Percentiles rank a stretch among this genome's conserved stretches.
phyloP scores from a whole-genome alignment of 2,113 vertebrate genomes.

The Pimephales promelas region DNA sequence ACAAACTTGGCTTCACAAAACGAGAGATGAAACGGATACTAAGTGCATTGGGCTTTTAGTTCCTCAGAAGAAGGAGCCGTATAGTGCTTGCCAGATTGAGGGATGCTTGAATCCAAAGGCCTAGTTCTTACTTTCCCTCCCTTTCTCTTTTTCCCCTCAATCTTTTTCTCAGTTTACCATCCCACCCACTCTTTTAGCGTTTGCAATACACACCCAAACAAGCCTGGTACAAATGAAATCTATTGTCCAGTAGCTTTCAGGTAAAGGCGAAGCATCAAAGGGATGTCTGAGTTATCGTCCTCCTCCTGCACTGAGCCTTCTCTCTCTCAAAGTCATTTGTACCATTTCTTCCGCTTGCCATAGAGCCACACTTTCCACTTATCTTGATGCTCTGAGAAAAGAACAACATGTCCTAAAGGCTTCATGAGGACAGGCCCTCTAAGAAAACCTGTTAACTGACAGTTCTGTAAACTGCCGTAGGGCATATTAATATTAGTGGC shows the following conservation, averaged over 20 bases:
- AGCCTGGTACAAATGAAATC: slow-evolving; percentile 24
- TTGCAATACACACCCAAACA: slow-evolving; percentile 28
- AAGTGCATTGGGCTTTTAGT: slow-evolving; percentile 52
- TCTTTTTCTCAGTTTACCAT: slow-evolving; percentile 37
- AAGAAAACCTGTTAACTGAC: background rate
- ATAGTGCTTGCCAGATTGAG: slow-evolving; percentile 13
- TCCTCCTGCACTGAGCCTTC: slow-evolving; percentile 15
- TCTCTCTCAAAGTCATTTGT: slow-evolving; percentile 10
- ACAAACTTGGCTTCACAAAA: slow-evolving; percentile 37
- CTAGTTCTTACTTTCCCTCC: background rate
- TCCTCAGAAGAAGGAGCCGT: slow-evolving; percentile 29
- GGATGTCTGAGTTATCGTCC: background rate
- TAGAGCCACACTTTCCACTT: background rate
- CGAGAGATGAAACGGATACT: slow-evolving; percentile 47
- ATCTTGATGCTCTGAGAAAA: slow-evolving; percentile 15
- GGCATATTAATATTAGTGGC: background rate
- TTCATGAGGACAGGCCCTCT: background rate
- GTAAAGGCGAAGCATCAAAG: slow-evolving; percentile 47
- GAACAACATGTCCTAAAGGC: slow-evolving; percentile 11
- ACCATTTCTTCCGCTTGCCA: background rate
- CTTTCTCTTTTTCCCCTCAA: slow-evolving; percentile 37
- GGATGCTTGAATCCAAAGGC: slow-evolving; percentile 17
- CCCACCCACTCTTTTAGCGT: slow-evolving; percentile 52
- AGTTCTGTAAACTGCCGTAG: background rate
- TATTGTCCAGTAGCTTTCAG: slow-evolving; percentile 48